Base-by-base conservation (phyloP, 2,113 vertebrate genomes). In the Sturnus vulgaris region DNA sequence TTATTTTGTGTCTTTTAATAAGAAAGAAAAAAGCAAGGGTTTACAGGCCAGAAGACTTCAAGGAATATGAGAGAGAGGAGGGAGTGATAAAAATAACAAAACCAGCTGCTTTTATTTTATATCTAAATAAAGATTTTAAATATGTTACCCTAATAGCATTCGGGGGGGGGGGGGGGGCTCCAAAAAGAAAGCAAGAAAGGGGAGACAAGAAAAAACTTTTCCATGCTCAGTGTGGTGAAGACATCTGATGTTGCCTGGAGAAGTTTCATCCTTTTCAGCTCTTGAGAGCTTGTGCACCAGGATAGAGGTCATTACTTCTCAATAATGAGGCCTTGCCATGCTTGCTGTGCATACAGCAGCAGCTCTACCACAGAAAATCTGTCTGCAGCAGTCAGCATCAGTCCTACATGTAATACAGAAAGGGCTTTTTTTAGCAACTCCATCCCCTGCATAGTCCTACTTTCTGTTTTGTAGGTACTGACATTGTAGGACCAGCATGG, bases 141-240 rank as follows among this genome's bases (percentile, higher is more conserved):
- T 5, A 6, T 30, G 31, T 47, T 68, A 37, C 44, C 44, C 12
- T 19, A 28, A 52, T 12, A 71, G 35, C 56, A 39, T 15, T 50
- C 35, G 3, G 3, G 11, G 4, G 24, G 49, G 13, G 7, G 12
- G 46, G 21, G 10, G 46, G 3, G 39, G 39, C n/a, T n/a, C n/a
- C 37, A 37, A 37, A 37, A 37, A 20, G 20, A 46, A 22, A 30
- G 16, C 11, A 52, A 39, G 12, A 47, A 66, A 49, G 8, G 30
- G 9, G 37, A n/a, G 13, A 40, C 0, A 3, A 64, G 21, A 64
- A 52, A 47, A 79, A 39, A 9, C 21, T 1, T 25, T n/a, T 78
- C 12, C 16, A 3, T 50, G 12, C 11, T 12, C 14, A 55, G 1
- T 0, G 0, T 47, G 65, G 10, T 33, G 35, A 78, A 72, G 57